Evolutionary conservation across 2,888 invertebrate species (phyloP).

Genomic region (Liopterus haemorrhoidalis): DNA sequence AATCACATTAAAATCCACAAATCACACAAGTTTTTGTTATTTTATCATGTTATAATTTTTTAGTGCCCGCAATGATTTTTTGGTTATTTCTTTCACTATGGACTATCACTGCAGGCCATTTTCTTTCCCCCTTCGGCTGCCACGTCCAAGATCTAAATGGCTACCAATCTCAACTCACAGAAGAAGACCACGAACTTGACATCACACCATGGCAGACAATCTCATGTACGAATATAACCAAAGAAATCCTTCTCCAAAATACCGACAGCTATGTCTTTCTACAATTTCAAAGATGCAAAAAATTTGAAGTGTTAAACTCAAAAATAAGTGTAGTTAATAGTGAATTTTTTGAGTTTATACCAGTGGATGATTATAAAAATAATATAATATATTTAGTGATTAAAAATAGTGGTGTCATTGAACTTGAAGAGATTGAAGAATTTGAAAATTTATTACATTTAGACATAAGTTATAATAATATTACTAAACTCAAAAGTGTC

Average conservation of each 20-base stretch:
- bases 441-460: conserved; percentile 14
- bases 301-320: conserved; percentile 14
- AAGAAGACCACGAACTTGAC: conserved; percentile 13
- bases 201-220: conserved; percentile 11
- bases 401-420: conserved; percentile 12
- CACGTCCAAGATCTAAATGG: conserved; percentile 16
- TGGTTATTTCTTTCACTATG: too few relatives aligned
- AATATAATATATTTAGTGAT: conserved; percentile 13
- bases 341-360: conserved; percentile 14
- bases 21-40: too few relatives aligned
- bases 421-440: conserved; percentile 3
- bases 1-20: too few relatives aligned
- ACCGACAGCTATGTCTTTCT: conserved; percentile 13
- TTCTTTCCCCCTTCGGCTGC: conserved; percentile 18
- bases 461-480: conserved; percentile 19
- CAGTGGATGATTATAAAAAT: conserved; percentile 3
- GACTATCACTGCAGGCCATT: too few relatives aligned
- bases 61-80: too few relatives aligned
- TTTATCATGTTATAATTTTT: too few relatives aligned
- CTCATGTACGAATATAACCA: conserved; percentile 16
- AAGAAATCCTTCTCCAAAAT: conserved; percentile 11
- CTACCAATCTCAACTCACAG: conserved; percentile 10
- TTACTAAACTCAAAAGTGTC: conserved; percentile 10
- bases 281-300: conserved; percentile 12
- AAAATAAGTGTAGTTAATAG: conserved; percentile 9